Evolutionary conservation across 2,113 vertebrate species (phyloP).

Genomic region (Panthera leo): DNA sequence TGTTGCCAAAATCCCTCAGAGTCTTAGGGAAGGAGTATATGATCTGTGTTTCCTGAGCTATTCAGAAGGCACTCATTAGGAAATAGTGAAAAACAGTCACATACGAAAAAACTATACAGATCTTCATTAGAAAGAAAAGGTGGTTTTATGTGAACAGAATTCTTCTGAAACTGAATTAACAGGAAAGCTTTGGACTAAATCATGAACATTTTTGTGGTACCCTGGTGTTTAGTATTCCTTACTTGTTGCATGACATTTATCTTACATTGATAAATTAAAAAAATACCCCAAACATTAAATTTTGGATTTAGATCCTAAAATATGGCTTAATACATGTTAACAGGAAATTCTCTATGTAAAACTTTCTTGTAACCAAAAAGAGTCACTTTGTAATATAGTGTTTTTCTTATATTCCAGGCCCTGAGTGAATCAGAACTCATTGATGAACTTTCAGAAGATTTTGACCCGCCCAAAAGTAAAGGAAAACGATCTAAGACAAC

Average conservation of each 20-base stretch:
- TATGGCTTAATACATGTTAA: background rate
- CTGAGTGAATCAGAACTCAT: conserved; percentile 82
- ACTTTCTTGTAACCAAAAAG: background rate
- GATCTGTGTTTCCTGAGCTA: background rate
- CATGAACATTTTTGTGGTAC: background rate
- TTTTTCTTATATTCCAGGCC: conserved; percentile 72
- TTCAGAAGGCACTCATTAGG: background rate
- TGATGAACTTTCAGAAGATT: conserved; percentile 85
- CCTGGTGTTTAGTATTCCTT: background rate
- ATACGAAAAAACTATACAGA: background rate
- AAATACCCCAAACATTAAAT: background rate
- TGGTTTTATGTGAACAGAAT: background rate
- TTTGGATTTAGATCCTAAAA: conserved; percentile 24
- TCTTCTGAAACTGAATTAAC: background rate
- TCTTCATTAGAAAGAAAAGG: background rate
- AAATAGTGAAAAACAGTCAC: background rate
- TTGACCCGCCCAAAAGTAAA: conserved; percentile 61
- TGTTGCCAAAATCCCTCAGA: background rate
- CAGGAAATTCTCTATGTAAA: background rate
- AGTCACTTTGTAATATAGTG: background rate
- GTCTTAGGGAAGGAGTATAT: background rate
- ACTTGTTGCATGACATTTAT: background rate
- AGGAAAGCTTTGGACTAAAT: background rate
- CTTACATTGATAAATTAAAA: background rate
- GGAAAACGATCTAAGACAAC: conserved; percentile 65